A percentile compares a stretch with the other conserved stretches of the same genome.
These are phyloP conservation scores for Loriculus beryllinus DNA, from an alignment of 2,797 vertebrate species.

Conservation along the genomic window DNA sequence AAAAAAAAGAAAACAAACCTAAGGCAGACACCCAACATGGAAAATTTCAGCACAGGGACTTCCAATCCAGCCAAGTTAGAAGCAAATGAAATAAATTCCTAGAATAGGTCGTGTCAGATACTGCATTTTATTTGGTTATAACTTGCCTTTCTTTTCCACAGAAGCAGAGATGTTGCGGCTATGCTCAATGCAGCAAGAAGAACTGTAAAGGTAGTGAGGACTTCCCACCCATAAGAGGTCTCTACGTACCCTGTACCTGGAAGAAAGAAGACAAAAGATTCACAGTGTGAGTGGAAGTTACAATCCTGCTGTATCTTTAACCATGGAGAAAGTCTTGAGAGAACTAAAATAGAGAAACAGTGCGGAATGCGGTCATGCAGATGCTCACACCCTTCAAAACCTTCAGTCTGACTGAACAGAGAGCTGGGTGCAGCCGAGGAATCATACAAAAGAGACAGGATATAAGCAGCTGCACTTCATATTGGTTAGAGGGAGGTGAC, in stretches of 20 bases:
- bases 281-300: background rate
- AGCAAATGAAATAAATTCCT: background rate
- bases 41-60: background rate
- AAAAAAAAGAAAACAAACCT: constrained; percentile 1
- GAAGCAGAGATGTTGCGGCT: constrained; percentile 57
- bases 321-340: background rate
- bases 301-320: background rate
- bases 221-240: background rate
- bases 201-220: background rate
- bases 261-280: background rate
- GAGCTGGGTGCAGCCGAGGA: background rate
- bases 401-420: background rate
- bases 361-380: background rate
- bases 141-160: constrained; percentile 76
- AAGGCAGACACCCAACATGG: background rate
- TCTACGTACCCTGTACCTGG: constrained; percentile 59
- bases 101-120: background rate
- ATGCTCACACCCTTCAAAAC: background rate
- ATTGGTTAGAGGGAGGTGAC: background rate
- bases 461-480: background rate
- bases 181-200: constrained; percentile 59
- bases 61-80: background rate
- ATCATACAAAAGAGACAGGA: background rate
- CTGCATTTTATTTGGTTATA: constrained; percentile 9
- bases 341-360: background rate